Conservation (phyloP, 2,113 vertebrate species). For the Smithornis capensis region DNA sequence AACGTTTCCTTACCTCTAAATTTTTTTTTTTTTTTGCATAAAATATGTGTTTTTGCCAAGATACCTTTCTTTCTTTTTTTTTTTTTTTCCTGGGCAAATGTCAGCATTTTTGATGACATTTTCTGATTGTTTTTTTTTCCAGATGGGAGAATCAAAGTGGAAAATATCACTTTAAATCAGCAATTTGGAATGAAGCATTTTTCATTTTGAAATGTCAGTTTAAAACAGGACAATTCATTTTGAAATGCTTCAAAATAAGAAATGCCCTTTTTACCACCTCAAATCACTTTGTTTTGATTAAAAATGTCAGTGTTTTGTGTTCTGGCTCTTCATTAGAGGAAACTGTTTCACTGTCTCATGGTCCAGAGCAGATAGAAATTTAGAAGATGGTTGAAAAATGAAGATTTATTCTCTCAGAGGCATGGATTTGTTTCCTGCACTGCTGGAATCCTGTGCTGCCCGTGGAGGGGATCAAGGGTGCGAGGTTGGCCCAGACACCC, state of each 20-base stretch:
- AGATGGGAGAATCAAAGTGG: not conserved
- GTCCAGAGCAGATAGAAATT: not conserved
- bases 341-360: not conserved
- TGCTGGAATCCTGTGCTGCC: fast-evolving
- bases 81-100: not conserved
- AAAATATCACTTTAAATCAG: conserved; percentile 9
- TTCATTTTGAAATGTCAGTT: conserved; percentile 19
- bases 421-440: not conserved
- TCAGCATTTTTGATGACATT: conserved; percentile 23
- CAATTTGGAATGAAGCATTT: not conserved
- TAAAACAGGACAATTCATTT: not conserved
- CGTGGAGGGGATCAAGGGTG: fast-evolving
- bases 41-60: not conserved
- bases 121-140: not conserved
- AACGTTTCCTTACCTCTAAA: not conserved
- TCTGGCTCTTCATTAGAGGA: not conserved
- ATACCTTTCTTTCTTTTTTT: not conserved
- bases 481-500: not conserved
- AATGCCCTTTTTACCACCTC: conserved; percentile 17
- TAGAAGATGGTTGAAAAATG: not conserved
- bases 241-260: not conserved
- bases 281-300: not conserved
- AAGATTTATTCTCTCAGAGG: not conserved
- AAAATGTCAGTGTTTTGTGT: not conserved
- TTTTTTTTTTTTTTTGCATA: not conserved